Evolutionary conservation across 2,888 invertebrate species (phyloP).

Genomic region (Choreutis nemorana): DNA sequence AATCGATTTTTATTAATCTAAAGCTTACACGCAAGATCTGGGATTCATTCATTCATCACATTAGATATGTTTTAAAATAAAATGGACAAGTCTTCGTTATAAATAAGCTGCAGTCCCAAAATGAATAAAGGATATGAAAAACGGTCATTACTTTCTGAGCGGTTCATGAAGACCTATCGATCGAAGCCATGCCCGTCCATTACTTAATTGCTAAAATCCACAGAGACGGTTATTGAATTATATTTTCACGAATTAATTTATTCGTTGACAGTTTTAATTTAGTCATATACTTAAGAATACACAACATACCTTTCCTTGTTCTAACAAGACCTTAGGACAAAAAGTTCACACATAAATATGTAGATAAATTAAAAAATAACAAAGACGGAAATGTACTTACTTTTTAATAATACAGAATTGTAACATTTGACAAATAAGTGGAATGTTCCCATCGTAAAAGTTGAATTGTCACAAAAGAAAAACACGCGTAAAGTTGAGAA

Average conservation of each 20-base stretch:
- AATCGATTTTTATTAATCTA: no score
- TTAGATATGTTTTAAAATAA: no score
- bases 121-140: no score
- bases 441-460: background rate
- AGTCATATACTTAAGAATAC: slow-evolving; percentile 4
- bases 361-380: background rate
- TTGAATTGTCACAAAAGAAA: slow-evolving; percentile 22
- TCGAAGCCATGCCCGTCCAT: slow-evolving; percentile 21
- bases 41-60: no score
- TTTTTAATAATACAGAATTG: background rate
- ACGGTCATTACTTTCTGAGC: no score
- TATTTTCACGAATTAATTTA: slow-evolving; percentile 3
- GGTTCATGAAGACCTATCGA: no score
- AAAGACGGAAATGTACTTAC: background rate
- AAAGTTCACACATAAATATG: no score
- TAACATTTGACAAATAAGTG: background rate
- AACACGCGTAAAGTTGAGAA: slow-evolving; percentile 9
- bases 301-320: slow-evolving; percentile 25
- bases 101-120: no score
- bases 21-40: no score
- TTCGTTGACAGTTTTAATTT: background rate
- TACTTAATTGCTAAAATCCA: slow-evolving; percentile 28
- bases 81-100: no score
- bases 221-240: slow-evolving; percentile 14
- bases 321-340: slow-evolving; percentile 22